phyloP scores from a whole-genome alignment of 1,140 invertebrate genomes.

The Arion vulgaris region DNA sequence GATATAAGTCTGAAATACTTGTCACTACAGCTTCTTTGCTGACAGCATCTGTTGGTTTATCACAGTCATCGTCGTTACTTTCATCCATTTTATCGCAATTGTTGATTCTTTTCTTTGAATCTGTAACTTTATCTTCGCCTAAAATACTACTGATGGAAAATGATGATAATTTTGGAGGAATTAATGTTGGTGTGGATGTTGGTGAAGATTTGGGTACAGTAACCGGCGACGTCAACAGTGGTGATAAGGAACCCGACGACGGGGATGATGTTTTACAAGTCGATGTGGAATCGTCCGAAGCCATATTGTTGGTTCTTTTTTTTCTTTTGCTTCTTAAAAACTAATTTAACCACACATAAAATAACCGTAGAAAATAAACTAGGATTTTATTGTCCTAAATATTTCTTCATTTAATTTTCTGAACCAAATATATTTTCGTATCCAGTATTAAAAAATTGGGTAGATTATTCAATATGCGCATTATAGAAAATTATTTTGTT shows the following conservation, averaged over 20 bases:
- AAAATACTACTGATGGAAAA: constrained; percentile 44
- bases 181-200: not conserved
- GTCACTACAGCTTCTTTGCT: constrained; percentile 36
- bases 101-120: not conserved
- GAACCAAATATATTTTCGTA: too few relatives aligned
- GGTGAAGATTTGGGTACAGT: not conserved
- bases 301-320: not conserved
- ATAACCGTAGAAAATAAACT: not conserved
- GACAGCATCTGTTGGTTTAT: not conserved
- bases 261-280: constrained; percentile 12
- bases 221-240: not conserved
- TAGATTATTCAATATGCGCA: too few relatives aligned
- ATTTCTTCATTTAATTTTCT: too few relatives aligned
- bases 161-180: constrained; percentile 19
- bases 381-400: too few relatives aligned
- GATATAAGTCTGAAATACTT: constrained; percentile 41
- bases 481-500: too few relatives aligned
- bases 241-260: not conserved
- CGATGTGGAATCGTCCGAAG: not conserved
- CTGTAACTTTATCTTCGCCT: constrained; percentile 27
- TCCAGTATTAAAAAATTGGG: too few relatives aligned
- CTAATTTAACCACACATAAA: not conserved
- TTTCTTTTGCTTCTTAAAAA: too few relatives aligned
- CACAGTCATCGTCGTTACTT: not conserved
- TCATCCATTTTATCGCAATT: constrained; percentile 3